A percentile compares a stretch with the other conserved stretches of the same genome.
Conservation (phyloP, 2,113 vertebrate genomes). For the Uria aalge region DNA sequence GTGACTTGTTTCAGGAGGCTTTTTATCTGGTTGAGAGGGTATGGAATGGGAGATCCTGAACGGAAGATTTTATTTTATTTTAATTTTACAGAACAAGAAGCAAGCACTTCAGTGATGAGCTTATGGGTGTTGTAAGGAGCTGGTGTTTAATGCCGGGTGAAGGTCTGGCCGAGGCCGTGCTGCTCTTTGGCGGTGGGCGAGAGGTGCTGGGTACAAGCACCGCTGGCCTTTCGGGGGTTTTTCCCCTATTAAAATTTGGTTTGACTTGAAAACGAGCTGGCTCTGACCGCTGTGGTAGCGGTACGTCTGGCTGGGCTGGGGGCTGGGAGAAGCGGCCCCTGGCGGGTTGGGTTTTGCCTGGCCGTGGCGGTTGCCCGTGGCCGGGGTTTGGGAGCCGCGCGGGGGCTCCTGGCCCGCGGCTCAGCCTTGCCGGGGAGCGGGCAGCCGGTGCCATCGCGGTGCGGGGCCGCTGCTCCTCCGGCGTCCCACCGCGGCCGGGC, state of each 20-base stretch:
- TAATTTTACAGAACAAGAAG: not conserved
- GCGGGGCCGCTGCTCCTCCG: not conserved
- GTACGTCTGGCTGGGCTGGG: not conserved
- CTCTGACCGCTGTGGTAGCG: not conserved
- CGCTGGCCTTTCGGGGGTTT: not conserved
- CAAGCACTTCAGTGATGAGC: not conserved
- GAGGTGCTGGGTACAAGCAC: conserved; percentile 44
- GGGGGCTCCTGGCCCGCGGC: not conserved
- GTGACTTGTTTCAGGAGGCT: too few relatives aligned
- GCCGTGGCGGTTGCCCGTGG: not conserved
- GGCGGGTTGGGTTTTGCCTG: not conserved
- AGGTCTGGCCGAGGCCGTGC: conserved; percentile 1
- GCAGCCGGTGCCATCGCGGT: not conserved
- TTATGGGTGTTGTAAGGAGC: not conserved
- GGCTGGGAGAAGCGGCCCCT: not conserved
- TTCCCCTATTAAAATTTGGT: conserved; percentile 6
- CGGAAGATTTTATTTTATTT: too few relatives aligned
- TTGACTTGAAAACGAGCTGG: not conserved
- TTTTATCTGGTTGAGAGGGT: not conserved
- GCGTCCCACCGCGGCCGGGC: not conserved
- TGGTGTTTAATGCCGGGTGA: conserved; percentile 18
- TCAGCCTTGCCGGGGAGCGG: not conserved
- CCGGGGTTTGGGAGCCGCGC: not conserved
- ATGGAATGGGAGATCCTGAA: not conserved
- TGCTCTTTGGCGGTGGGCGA: conserved; percentile 46